Base-by-base conservation (phyloP, 2,113 vertebrate genomes). In the Scortum barcoo region DNA sequence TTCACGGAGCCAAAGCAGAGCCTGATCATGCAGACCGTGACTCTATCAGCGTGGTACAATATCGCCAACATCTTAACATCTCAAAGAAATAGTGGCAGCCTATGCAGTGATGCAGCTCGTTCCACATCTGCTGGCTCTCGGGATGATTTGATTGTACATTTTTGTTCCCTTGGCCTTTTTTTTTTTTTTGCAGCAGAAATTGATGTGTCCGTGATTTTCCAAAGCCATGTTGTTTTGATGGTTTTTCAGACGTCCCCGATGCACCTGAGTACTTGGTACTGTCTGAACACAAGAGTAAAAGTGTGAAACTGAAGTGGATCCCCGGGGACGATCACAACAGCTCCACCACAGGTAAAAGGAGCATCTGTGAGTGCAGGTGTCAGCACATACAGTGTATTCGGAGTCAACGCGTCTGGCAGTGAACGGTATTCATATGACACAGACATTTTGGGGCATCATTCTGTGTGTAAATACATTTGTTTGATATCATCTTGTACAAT, bases 291-390 rank as follows among this genome's bases (percentile, higher is more conserved):
- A 96, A 95, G 86, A 94, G 95, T 87, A 94, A 93, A 80, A 99
- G 96, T 20, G 92, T 98, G 72, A 96, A 95, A 5, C 94, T 99
- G 30, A 96, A 96, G 24, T 99, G 98, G 98, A 93, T 88, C 73
- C 95, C 96, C 0, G 97, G 97, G 40, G 94, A 96, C 28, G 94
- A 89, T 58, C 97, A 98, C 80, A 97, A 97, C 87, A 98, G 97
- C 91, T 94, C 95, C 12, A 90, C 96, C 51, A 97, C 93, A 22
- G 97, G 98, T 99, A 97, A 86, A 40, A 71, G 16, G 69, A 57
- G 56, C 50, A 62, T 80, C 30, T 40, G 38, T 28, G 77, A 38
- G 63, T 61, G 22, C 81, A 61, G 70, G 67, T 70, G 72, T 79
- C 78, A 51, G 1, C 0, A 38, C 30, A 77, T 22, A 5, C n/a